phyloP scores from a whole-genome alignment of 2,113 vertebrate genomes.

The Dissostichus mawsoni region DNA sequence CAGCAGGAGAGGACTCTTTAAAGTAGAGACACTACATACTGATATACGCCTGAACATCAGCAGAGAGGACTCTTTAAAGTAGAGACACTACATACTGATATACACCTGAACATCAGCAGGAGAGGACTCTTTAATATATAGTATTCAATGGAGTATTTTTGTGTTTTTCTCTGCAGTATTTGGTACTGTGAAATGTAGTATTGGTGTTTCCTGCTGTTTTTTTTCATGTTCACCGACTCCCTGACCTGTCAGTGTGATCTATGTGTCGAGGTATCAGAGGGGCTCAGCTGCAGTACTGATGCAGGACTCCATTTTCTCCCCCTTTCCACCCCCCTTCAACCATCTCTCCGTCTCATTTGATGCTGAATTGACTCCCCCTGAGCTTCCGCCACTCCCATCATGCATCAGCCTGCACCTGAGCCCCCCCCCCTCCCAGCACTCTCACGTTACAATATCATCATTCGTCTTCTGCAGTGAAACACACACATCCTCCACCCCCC shows the following conservation, averaged over 20 bases:
- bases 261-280: constrained; percentile 45
- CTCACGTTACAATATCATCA: constrained; percentile 47
- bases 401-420: constrained; percentile 78
- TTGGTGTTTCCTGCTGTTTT: too few species aligned
- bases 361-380: constrained; percentile 83
- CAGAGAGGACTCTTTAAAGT: too few species aligned
- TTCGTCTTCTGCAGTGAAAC: constrained; percentile 1
- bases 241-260: constrained; percentile 72
- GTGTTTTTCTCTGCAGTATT: too few species aligned
- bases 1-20: too few species aligned
- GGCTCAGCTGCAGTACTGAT: constrained; percentile 66
- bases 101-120: too few species aligned
- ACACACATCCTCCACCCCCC: background rate
- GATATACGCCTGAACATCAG: too few species aligned
- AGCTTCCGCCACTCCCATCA: constrained; percentile 76
- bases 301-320: constrained; percentile 36
- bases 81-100: too few species aligned
- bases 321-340: background rate
- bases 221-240: background rate
- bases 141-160: too few species aligned
- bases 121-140: too few species aligned
- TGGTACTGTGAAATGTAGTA: too few species aligned
- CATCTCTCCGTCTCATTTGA: constrained; percentile 77
- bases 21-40: too few species aligned
- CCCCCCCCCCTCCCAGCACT: constrained; percentile 14